Evolutionary conservation across 2,113 vertebrate genomes (phyloP), one percentile per base, ranked within the genome.

Genomic region (Pygoscelis antarcticus): DNA sequence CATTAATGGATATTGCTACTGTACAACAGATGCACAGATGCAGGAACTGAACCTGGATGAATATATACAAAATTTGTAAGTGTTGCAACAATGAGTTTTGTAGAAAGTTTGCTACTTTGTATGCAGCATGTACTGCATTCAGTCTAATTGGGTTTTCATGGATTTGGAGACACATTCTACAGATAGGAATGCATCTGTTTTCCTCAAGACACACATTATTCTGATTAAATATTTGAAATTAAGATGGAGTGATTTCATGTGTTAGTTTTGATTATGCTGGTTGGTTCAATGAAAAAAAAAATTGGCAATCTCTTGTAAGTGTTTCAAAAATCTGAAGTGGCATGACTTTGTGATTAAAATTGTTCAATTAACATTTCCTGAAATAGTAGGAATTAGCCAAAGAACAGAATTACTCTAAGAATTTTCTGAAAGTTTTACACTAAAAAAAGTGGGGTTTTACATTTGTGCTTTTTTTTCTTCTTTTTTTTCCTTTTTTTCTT

Each of bases 221-320:
- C 84, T 96, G 91, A 96, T 97, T 94, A 96, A 96, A 92, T 93
- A 82, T 85, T 85, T 96, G 61, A 95, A 97, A 95, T 94, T 94
- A 94, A 89, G 75, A 87, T 92, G 40, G 74, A 96, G 52, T 93
- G 87, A 91, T 94, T 80, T 76, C 55, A 19, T 75, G 14, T 72
- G 70, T 49, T 96, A 54, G 17, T 78, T 94, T 94, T 92, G 80
- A 96, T 92, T 91, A 91, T 60, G 58, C 36, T 62, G 15, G 62
- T 83, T 60, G 13, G 57, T 77, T 95, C 78, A 71, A 75, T 52
- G 14, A 55, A 62, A 87, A 88, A 44, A 55, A 61, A 65, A 27
- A n/a, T 12, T 52, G 38, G 3, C 55, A 75, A 20, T n/a, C 62
- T 89, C n/a, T 90, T 47, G 9, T 52, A 84, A 69, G n/a, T 34